phyloP scores from a whole-genome alignment of 2,113 vertebrate genomes.

The Scatophagus argus region DNA sequence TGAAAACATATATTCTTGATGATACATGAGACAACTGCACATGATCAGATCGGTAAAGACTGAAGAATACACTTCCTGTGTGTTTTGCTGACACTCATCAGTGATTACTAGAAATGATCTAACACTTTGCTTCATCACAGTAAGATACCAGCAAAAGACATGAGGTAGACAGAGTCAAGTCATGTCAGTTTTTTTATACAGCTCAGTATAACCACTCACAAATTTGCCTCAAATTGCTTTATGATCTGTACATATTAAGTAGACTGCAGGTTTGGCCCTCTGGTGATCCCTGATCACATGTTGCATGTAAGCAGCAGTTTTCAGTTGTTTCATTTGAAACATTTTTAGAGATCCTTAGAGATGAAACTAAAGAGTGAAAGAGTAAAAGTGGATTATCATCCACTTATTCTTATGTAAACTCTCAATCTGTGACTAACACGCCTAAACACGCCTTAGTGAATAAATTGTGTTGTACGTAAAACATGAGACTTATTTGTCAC shows the following conservation, averaged over 20 bases:
- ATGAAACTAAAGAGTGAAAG: no score
- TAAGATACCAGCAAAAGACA: neutral
- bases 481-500: no score
- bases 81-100: neutral
- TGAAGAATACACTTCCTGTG: neutral
- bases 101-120: neutral
- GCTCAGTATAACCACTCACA: neutral
- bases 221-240: neutral
- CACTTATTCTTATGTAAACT: no score
- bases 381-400: no score
- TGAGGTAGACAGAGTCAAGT: neutral
- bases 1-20: constrained; percentile 9
- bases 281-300: neutral
- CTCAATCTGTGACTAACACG: no score
- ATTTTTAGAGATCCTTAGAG: no score
- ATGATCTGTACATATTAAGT: neutral
- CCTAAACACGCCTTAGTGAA: no score
- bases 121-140: neutral
- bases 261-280: no score
- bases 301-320: neutral
- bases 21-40: neutral
- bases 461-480: no score
- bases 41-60: neutral
- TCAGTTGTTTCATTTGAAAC: neutral
- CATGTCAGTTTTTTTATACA: neutral